Evolutionary conservation across 2,888 invertebrate genomes (phyloP), one percentile per base, ranked within the genome.

Genomic region (Penaeus monodon): DNA sequence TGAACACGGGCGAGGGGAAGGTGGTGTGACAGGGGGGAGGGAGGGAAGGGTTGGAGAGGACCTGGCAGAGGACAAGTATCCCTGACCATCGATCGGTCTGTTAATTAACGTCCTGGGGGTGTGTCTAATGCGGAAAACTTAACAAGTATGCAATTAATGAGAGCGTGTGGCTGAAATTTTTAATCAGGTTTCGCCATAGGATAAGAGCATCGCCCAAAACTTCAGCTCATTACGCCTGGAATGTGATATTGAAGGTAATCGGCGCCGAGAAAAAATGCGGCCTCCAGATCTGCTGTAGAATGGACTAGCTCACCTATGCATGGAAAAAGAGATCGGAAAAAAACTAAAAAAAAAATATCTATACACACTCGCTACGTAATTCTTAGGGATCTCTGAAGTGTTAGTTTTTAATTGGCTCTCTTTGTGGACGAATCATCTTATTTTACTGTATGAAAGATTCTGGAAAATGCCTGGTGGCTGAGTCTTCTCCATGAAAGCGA

Each of bases 121-220:
- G 70, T 70, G 70, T 70, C 70, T 33, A 70, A 70, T 70, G 70
- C 70, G 70, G 70, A 70, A 70, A 70, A 70, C 70, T 70, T 70
- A 70, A 70, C 70, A 70, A 70, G 70, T 70, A 70, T 70, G 70
- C 70, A 70, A 70, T 70, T 70, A 70, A 70, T 70, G 70, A 70
- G 70, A 70, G 29, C 70, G 70, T 29, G 70, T 70, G 70, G 70
- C 70, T 70, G 70, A 70, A 70, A 70, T 29, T 70, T 70, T 70
- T 70, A 70, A 70, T 70, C 70, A 70, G 70, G 70, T 70, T 70
- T 70, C 70, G 70, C 70, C 70, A 70, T 70, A 70, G 70, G 70
- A 70, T n/a, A 70, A 70, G 70, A 70, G 70, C 70, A 70, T 27
- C 70, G 70, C 70, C 33, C 33, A 70, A 70, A 70, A 70, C 70